Base-by-base conservation (phyloP, 2,113 vertebrate species). In the Thunnus thynnus region DNA sequence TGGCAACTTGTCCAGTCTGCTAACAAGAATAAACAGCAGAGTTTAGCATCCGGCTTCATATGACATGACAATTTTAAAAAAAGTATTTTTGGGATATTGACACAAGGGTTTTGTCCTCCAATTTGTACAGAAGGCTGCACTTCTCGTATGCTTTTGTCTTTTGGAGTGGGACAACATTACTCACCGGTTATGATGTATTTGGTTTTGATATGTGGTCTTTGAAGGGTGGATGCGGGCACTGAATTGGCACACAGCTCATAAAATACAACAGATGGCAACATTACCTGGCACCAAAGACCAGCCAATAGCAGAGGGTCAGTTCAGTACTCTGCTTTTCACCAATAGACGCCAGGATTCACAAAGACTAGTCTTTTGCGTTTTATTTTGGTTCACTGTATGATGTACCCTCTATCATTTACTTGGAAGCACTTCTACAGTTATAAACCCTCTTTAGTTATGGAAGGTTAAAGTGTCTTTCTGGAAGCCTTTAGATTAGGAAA, bases 391-490 rank as follows among this genome's bases (percentile, higher is more conserved):
- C 6, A 41, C 7, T 41, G 5, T 41, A 41, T 41, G 18, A 55
- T 22, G 17, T n/a, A 22, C 11, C 54, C 16, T 55, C 18, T 20
- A 20, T 55, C 18, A 55, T 22, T 55, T 22, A 55, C 54, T n/a
- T n/a, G 54, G 54, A 10, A 17, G 17, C n/a, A 10, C 54, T 55
- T 41, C 7, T 41, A 9, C 36, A 41, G 36, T 41, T 41, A 41
- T 41, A 62, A 63, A 79, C 18, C 50, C 9, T 16, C 32, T 17
- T 57, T 10, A 64, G 46, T 27, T 58, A 30, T 18, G 7, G n/a
- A 55, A 44, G 17, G 58, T 67, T 58, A 17, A 61, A 64, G 69
- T 58, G 54, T 58, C 72, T 72, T 6, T 73, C 18, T 74, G 47
- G 11, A 72, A 70, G 57, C 62, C 51, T 13, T n/a, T n/a, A 55